These are phyloP conservation scores for Chloebia gouldiae DNA, from an alignment of 2,113 vertebrate species.

Conservation along the genomic window DNA sequence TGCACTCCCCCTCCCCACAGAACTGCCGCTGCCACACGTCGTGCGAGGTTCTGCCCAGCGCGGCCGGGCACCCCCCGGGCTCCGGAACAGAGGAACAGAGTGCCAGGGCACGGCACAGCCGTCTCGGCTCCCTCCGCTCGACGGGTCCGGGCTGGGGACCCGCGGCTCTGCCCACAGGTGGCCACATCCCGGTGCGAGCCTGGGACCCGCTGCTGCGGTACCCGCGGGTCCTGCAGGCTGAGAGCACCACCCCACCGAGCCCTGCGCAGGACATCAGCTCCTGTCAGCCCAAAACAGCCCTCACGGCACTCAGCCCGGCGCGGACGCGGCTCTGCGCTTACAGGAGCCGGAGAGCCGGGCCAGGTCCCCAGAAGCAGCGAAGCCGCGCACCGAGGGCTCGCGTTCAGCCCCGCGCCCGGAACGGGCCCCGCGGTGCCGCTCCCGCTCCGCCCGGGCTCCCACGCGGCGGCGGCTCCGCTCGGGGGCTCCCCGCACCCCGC, in stretches of 20 bases:
- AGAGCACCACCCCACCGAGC: neutral
- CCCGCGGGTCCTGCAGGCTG: neutral
- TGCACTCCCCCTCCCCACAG: accelerated
- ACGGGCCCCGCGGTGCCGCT: neutral
- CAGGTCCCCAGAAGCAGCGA: neutral
- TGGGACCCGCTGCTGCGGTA: neutral
- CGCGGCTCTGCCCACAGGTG: neutral
- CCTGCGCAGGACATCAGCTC: accelerated
- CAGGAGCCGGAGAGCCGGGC: neutral
- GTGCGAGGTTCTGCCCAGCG: neutral
- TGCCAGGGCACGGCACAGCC: neutral
- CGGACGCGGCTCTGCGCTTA: accelerated
- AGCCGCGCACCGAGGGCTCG: accelerated
- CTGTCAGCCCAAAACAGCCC: neutral
- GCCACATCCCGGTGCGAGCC: neutral
- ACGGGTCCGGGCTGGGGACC: neutral
- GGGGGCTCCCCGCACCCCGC: neutral
- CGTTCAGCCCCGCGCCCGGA: accelerated
- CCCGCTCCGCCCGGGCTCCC: neutral
- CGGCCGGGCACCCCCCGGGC: neutral
- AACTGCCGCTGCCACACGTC: accelerated
- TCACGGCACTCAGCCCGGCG: accelerated
- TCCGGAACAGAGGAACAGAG: neutral
- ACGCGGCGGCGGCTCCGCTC: too few species aligned
- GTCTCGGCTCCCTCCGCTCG: accelerated